Evolutionary conservation across 2,113 vertebrate genomes (phyloP), one percentile per base, ranked within the genome.

Genomic region (Nestor notabilis): DNA sequence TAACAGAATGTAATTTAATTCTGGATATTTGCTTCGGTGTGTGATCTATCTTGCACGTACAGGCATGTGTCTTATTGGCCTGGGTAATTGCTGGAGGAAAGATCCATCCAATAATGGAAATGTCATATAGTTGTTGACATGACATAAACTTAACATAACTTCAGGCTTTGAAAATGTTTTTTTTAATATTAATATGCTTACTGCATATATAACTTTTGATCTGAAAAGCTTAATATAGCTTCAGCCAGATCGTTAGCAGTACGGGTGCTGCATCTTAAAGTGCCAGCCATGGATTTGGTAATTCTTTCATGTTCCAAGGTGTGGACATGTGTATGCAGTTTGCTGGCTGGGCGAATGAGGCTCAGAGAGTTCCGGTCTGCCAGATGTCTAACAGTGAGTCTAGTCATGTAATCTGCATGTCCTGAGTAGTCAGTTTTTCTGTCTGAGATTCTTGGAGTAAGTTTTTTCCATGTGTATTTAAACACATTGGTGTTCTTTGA

Each of bases 1-100:
- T 96, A 98, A 94, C 35, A 90, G 75, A 94, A 94, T 46, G 66
- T 94, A 85, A 93, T 96, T 97, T 93, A 96, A 87, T 93, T 90
- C 91, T 68, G 86, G 23, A 64, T 97, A 78, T 92, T 96, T 97
- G 69, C 87, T 95, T 96, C 93, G 39, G n/a, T 90, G n/a, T 76
- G 56, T 94, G 89, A 92, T 94, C 63, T 89, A 16, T 96, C 76
- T 82, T 83, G 79, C 88, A 71, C 39, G 56, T 93, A 72, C 27
- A 90, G 72, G 47, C 47, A 85, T 89, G 86, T 92, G 71, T 92
- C 82, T 82, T 89, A 60, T 14, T 90, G 87, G 68, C 56, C 53
- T 63, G 84, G 31, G 87, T 86, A 94, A 86, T 58, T 94, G 88
- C 94, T 91, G 78, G 78, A 87, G 86, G 89, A 91, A 94, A 86